Conservation (phyloP, 2,797 vertebrate genomes). For the Tachyglossus aculeatus region DNA sequence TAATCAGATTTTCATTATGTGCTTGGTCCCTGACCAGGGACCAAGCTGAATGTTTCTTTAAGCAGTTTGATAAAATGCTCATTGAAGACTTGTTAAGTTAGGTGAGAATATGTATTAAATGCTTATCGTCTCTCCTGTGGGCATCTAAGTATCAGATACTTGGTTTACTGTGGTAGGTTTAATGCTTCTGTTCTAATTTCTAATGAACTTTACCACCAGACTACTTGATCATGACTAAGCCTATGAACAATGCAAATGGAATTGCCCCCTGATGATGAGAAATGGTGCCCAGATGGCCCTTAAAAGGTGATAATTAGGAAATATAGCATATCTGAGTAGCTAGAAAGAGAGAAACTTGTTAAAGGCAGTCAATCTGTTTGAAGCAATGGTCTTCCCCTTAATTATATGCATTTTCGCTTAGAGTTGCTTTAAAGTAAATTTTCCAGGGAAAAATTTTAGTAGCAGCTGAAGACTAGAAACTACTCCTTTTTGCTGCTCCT, state of each 20-base stretch:
- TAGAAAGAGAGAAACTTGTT: constrained; percentile 90
- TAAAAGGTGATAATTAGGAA: constrained; percentile 99
- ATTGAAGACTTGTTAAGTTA: constrained; percentile 66
- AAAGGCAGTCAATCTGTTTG: constrained; percentile 84
- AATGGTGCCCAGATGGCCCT: constrained; percentile 99
- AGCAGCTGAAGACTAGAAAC: constrained; percentile 65
- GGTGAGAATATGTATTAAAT: constrained; percentile 67
- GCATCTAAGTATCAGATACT: constrained; percentile 75
- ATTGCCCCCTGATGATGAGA: constrained; percentile 98
- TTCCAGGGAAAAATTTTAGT: constrained; percentile 66
- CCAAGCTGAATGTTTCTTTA: constrained; percentile 63
- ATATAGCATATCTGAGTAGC: constrained; percentile 97
- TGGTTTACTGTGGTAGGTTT: constrained; percentile 79
- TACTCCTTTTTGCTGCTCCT: constrained; percentile 36
- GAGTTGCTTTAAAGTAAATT: constrained; percentile 72
- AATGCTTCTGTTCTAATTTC: constrained; percentile 83
- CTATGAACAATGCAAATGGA: constrained; percentile 98
- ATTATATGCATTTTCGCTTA: constrained; percentile 80
- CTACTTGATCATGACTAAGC: constrained; percentile 97
- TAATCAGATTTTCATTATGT: constrained; percentile 64
- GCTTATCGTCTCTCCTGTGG: constrained; percentile 69
- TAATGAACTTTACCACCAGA: constrained; percentile 97
- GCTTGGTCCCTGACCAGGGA: constrained; percentile 66
- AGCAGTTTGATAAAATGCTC: constrained; percentile 58
- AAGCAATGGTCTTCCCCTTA: constrained; percentile 77